Evolutionary conservation across 53 echinoderm and acorn worm genomes (phyloP).

Genomic region (Antedon mediterranea): DNA sequence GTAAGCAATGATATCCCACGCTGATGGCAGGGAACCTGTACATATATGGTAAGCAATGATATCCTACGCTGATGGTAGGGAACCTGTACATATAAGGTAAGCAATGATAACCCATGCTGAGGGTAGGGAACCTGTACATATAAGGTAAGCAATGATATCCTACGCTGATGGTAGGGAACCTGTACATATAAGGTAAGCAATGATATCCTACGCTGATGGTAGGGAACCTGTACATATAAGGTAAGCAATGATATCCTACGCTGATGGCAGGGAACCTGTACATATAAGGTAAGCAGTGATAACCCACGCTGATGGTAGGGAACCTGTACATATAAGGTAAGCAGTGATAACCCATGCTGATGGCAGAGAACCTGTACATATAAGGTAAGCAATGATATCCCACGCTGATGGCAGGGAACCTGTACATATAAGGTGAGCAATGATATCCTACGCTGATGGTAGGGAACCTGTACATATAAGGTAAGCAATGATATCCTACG

Average conservation of each 20-base stretch:
- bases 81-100: not conserved
- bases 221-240: constrained; percentile 65
- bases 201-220: constrained; percentile 29
- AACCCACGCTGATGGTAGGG: too few relatives aligned
- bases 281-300: not conserved
- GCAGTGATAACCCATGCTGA: too few relatives aligned
- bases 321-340: not conserved
- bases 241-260: constrained; percentile 30
- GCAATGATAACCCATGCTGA: too few relatives aligned
- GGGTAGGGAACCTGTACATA: too few relatives aligned
- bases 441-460: constrained; percentile 29
- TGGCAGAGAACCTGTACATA: too few relatives aligned
- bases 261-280: too few relatives aligned
- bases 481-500: constrained; percentile 30
- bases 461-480: constrained; percentile 65
- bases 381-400: not conserved
- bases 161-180: too few relatives aligned
- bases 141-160: not conserved
- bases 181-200: not conserved
- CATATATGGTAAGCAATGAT: not conserved
- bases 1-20: constrained; percentile 10
- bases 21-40: too few relatives aligned
- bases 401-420: too few relatives aligned
- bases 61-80: too few relatives aligned
- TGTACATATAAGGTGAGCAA: constrained; percentile 7